Evolutionary conservation across 2,797 vertebrate species (phyloP).

Genomic region (Spheniscus humboldti): DNA sequence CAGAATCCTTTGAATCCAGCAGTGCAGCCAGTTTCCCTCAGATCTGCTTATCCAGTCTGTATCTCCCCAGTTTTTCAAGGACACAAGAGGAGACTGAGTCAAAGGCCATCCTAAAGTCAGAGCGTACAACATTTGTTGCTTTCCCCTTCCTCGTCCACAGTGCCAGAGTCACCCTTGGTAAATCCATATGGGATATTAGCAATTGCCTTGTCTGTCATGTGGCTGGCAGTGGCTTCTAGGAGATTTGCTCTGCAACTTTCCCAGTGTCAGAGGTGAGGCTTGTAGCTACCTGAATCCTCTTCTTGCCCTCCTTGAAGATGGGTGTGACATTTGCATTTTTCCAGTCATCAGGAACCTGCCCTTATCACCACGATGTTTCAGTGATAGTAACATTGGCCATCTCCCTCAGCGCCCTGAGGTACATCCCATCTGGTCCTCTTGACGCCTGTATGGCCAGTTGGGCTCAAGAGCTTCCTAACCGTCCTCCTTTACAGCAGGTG

Average conservation of each 20-base stretch:
- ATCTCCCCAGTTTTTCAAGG: not conserved
- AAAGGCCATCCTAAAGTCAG: not conserved
- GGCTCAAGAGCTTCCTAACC: not conserved
- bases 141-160: not conserved
- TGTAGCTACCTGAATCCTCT: not conserved
- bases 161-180: not conserved
- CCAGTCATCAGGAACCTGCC: not conserved
- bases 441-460: not conserved
- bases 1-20: not conserved
- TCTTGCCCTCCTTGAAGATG: not conserved
- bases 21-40: not conserved
- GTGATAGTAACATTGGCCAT: not conserved
- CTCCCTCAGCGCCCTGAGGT: not conserved
- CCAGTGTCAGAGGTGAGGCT: not conserved
- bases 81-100: not conserved
- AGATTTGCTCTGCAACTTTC: not conserved
- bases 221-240: not conserved
- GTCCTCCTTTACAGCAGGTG: not conserved
- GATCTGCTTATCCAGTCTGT: not conserved
- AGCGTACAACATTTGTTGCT: fast-evolving
- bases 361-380: not conserved
- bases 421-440: not conserved
- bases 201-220: not conserved
- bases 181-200: not conserved
- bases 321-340: not conserved